Conservation (phyloP, 2,888 invertebrate species). For the Amiota mariae region DNA sequence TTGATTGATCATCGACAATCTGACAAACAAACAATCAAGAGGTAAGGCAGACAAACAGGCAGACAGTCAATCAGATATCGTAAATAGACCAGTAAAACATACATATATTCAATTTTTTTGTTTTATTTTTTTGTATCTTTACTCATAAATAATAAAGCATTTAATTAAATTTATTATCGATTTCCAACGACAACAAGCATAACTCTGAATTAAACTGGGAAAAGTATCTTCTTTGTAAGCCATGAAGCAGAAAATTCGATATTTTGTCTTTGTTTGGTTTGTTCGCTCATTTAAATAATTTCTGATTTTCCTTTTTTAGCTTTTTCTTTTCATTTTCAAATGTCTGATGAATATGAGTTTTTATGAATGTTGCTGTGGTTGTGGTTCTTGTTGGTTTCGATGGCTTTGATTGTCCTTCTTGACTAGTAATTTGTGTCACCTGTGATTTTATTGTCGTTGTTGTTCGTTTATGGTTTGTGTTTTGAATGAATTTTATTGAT, state of each 20-base stretch:
- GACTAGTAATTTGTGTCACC: conserved; percentile 17
- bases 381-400: background rate
- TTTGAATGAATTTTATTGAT: background rate
- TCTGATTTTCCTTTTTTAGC: background rate
- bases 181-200: conserved; percentile 10
- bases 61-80: background rate
- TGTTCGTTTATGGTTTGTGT: background rate
- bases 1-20: background rate
- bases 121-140: background rate
- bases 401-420: conserved; percentile 22
- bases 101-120: background rate
- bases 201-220: background rate
- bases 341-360: background rate
- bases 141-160: conserved; percentile 37
- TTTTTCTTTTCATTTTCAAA: conserved; percentile 7
- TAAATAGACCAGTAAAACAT: background rate
- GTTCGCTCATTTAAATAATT: background rate
- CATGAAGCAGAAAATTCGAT: too few relatives aligned
- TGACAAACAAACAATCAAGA: background rate
- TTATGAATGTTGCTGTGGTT: background rate
- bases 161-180: conserved; percentile 32
- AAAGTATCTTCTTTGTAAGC: background rate
- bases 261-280: background rate
- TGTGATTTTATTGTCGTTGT: background rate
- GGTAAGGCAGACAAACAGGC: background rate